A percentile compares a stretch with the other conserved stretches of the same genome.
Evolutionary conservation across 2,888 invertebrate genomes (phyloP).

Genomic region (Stictocephala bisonia): DNA sequence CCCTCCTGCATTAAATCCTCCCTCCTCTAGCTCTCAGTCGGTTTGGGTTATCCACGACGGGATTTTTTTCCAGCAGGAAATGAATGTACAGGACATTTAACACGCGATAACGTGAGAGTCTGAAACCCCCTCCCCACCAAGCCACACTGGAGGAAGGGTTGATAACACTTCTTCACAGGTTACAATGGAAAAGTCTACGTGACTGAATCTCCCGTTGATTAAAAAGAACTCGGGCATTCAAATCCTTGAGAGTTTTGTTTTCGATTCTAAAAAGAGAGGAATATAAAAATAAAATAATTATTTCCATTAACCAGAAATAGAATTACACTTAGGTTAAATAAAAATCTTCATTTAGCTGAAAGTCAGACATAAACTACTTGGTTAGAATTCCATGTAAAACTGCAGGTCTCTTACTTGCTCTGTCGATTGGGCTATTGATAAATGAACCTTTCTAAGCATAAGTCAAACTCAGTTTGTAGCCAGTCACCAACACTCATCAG

Average conservation of each 20-base stretch:
- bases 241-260: background rate
- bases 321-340: too few species aligned
- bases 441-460: too few species aligned
- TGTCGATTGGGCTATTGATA: too few species aligned
- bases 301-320: too few species aligned
- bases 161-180: background rate
- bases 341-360: too few species aligned
- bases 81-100: conserved; percentile 38
- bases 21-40: conserved; percentile 11
- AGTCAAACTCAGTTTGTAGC: too few species aligned
- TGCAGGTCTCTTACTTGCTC: too few species aligned
- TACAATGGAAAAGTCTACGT: background rate
- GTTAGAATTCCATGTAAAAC: too few species aligned
- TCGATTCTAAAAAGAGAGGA: background rate
- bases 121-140: too few species aligned
- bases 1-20: conserved; percentile 43
- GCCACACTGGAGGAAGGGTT: conserved; percentile 27
- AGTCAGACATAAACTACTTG: too few species aligned
- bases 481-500: too few species aligned
- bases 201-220: background rate
- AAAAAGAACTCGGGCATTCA: background rate
- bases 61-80: conserved; percentile 24
- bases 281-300: too few species aligned
- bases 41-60: conserved; percentile 34
- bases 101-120: conserved; percentile 34